Conservation (phyloP, 2,113 vertebrate species). For the Gymnarchus niloticus region DNA sequence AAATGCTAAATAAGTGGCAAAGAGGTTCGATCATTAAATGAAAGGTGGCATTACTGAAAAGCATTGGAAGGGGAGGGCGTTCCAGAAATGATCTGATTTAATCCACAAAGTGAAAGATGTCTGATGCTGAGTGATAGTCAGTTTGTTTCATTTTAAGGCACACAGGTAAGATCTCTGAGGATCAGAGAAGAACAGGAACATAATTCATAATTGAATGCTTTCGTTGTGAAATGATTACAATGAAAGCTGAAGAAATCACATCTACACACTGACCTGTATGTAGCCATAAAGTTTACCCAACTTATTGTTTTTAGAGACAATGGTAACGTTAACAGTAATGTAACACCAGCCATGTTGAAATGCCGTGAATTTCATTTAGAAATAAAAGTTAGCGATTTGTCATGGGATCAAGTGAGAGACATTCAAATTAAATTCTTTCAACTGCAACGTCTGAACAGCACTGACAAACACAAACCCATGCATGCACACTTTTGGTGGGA, state of each 20-base stretch:
- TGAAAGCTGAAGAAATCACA: not conserved
- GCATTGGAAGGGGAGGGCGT: not conserved
- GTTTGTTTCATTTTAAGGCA: not conserved
- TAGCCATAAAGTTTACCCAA: not conserved
- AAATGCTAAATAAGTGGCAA: not conserved
- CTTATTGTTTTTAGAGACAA: not conserved
- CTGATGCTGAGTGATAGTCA: not conserved
- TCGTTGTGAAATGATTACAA: not conserved
- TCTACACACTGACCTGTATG: not conserved
- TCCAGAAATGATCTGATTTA: not conserved
- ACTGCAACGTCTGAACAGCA: conserved; percentile 15
- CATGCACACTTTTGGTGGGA: not conserved
- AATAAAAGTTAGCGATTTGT: not conserved
- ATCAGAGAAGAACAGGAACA: not conserved
- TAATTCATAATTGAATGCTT: not conserved
- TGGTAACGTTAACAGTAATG: not conserved
- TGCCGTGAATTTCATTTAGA: not conserved
- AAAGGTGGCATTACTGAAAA: not conserved
- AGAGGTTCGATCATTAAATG: not conserved
- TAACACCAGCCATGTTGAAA: not conserved
- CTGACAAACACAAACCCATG: not conserved
- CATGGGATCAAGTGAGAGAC: not conserved
- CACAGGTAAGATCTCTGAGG: not conserved
- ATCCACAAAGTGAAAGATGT: not conserved
- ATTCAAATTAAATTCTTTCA: conserved; percentile 16